These are phyloP conservation scores for Furnarius figulus DNA, from an alignment of 2,113 vertebrate species.

Conservation along the genomic window DNA sequence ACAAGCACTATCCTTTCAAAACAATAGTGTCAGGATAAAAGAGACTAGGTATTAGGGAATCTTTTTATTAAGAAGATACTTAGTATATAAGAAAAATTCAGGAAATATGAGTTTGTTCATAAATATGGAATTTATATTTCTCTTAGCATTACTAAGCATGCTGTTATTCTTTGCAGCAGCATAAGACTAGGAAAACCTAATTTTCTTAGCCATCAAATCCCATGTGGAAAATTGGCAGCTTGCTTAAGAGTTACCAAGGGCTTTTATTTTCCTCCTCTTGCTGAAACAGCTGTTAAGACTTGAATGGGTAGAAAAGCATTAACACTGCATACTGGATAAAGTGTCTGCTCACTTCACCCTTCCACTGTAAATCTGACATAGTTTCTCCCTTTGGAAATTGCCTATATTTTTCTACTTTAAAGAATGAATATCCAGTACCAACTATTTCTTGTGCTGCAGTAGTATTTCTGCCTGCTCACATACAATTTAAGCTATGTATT, in stretches of 20 bases:
- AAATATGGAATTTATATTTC: neutral
- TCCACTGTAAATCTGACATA: neutral
- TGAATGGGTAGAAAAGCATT: constrained; percentile 28
- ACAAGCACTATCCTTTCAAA: neutral
- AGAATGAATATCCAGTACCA: neutral
- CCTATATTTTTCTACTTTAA: neutral
- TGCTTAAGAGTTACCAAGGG: constrained; percentile 47
- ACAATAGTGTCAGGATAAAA: neutral
- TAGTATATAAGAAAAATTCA: neutral
- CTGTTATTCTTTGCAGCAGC: neutral
- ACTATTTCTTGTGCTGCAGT: neutral
- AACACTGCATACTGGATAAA: neutral
- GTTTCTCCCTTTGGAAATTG: neutral
- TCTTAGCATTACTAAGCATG: neutral
- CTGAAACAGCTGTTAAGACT: constrained; percentile 53
- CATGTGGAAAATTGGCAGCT: constrained; percentile 67
- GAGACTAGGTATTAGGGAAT: neutral
- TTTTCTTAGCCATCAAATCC: constrained; percentile 40
- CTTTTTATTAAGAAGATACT: neutral
- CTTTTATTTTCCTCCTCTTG: constrained; percentile 3
- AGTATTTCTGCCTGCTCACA: neutral
- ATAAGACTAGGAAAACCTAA: neutral
- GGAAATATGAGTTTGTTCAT: neutral
- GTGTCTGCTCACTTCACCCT: neutral
- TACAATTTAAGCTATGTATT: neutral